These are phyloP conservation scores for Atethmia centrago DNA, from an alignment of 2,888 invertebrate species.

Conservation along the genomic window DNA sequence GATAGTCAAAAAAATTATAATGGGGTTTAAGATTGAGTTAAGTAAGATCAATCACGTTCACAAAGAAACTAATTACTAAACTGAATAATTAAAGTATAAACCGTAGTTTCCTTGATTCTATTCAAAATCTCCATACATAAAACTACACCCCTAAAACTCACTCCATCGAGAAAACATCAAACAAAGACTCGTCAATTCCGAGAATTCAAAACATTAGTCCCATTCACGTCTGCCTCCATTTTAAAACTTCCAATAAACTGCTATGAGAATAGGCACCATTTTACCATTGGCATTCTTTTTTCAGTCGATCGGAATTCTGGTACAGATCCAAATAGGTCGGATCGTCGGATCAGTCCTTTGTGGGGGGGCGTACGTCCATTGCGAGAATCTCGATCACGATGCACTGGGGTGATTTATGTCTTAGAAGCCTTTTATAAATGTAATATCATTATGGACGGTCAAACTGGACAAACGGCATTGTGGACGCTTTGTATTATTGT, in stretches of 20 bases:
- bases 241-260: constrained; percentile 63
- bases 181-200: constrained; percentile 14
- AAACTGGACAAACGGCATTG: constrained; percentile 8
- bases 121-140: background rate
- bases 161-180: constrained; percentile 23
- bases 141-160: constrained; percentile 19
- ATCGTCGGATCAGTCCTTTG: constrained; percentile 63
- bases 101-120: background rate
- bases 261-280: constrained; percentile 58
- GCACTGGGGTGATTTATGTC: constrained; percentile 56
- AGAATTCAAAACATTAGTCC: constrained; percentile 53
- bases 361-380: constrained; percentile 61
- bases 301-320: constrained; percentile 69
- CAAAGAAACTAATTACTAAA: no score
- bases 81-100: background rate
- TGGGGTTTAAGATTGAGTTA: no score
- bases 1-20: no score
- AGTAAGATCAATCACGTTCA: background rate
- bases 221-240: constrained; percentile 40
- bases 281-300: constrained; percentile 57
- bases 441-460: constrained; percentile 35
- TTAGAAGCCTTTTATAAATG: constrained; percentile 41
- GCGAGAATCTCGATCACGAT: constrained; percentile 63
- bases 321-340: constrained; percentile 73
- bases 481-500: constrained; percentile 2